Evolutionary conservation across 2,797 vertebrate species (phyloP).

Genomic region (Paramormyrops hopkinsi): DNA sequence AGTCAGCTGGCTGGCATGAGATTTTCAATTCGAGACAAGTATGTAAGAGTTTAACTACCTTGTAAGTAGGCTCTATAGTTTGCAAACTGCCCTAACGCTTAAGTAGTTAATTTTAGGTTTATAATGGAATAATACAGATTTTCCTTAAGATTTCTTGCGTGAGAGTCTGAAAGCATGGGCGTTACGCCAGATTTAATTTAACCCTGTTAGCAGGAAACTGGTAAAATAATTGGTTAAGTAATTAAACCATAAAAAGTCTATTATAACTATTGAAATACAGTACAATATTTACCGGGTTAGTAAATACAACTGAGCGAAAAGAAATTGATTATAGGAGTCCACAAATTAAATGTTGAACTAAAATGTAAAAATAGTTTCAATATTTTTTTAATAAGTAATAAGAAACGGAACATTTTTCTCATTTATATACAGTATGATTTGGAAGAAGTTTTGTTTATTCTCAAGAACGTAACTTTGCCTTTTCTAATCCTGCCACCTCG

Average conservation of each 20-base stretch:
- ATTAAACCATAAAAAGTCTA: neutral
- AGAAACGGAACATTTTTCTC: neutral
- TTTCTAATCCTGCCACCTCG: neutral
- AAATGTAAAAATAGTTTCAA: neutral
- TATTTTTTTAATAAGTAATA: neutral
- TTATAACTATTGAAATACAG: neutral
- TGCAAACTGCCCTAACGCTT: neutral
- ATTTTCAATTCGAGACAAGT: neutral
- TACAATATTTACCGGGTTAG: neutral
- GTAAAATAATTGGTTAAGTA: neutral
- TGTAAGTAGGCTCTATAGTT: neutral
- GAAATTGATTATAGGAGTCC: neutral
- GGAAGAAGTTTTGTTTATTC: neutral
- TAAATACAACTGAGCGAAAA: neutral
- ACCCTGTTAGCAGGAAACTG: neutral
- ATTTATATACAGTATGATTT: neutral
- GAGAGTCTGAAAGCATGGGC: neutral
- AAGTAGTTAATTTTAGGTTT: neutral
- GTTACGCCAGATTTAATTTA: neutral
- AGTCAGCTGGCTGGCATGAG: neutral
- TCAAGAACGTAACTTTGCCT: neutral
- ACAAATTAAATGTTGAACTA: neutral
- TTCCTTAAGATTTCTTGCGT: neutral
- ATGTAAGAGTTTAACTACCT: neutral
- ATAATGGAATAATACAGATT: neutral